These are phyloP conservation scores for Laspeyria flexula DNA, from an alignment of 2,888 invertebrate species.

Conservation along the genomic window DNA sequence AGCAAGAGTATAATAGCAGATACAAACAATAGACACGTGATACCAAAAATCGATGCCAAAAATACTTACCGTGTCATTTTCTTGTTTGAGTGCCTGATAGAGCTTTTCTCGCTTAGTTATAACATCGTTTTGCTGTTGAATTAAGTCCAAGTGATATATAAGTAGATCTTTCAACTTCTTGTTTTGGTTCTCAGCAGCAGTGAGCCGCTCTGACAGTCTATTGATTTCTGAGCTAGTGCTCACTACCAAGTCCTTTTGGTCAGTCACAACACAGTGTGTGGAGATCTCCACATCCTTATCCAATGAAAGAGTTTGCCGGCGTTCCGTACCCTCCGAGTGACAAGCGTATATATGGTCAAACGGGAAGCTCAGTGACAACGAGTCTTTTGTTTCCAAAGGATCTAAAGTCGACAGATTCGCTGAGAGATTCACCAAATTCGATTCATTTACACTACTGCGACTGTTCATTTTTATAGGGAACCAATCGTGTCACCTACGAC, in stretches of 20 bases:
- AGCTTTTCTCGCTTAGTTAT: constrained; percentile 92
- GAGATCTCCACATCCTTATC: constrained; percentile 74
- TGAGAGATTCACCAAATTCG: constrained; percentile 81
- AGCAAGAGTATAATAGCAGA: background rate
- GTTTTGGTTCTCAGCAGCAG: constrained; percentile 84
- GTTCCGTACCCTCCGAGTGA: constrained; percentile 75
- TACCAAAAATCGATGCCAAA: background rate
- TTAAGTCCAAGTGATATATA: constrained; percentile 93
- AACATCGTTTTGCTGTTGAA: constrained; percentile 95
- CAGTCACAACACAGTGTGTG: constrained; percentile 62
- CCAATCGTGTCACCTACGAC: constrained; percentile 68
- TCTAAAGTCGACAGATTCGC: constrained; percentile 71
- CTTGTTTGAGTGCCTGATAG: constrained; percentile 89
- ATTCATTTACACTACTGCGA: constrained; percentile 80
- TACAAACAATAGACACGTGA: background rate
- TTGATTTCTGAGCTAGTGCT: constrained; percentile 50
- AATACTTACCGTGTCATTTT: constrained; percentile 91
- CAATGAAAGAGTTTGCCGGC: constrained; percentile 63
- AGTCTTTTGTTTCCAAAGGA: constrained; percentile 80
- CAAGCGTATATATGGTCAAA: constrained; percentile 92
- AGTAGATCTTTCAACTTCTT: constrained; percentile 92
- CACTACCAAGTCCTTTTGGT: constrained; percentile 55
- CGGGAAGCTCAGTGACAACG: constrained; percentile 85
- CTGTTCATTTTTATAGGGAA: constrained; percentile 80
- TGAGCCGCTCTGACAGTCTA: constrained; percentile 66